Evolutionary conservation across 2,797 vertebrate genomes (phyloP).

Genomic region (Craterocephalus amniculus): DNA sequence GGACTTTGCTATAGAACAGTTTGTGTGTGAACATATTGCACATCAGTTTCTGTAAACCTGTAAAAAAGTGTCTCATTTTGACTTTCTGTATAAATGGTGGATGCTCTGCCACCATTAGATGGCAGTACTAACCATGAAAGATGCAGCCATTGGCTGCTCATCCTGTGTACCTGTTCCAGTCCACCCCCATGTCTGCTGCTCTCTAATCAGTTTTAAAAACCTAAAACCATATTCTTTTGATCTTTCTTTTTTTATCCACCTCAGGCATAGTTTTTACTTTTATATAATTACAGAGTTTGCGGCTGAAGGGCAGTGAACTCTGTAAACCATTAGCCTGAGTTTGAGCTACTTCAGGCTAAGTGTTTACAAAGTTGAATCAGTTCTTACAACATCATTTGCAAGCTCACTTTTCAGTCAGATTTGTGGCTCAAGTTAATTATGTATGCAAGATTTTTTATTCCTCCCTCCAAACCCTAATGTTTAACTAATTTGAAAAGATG

Average conservation of each 20-base stretch:
- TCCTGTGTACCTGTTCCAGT: constrained; percentile 34
- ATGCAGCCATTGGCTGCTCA: neutral
- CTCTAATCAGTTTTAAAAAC: constrained; percentile 33
- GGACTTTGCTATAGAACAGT: constrained; percentile 7
- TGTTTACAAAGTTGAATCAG: constrained; percentile 61
- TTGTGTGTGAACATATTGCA: too few relatives aligned
- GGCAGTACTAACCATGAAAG: constrained; percentile 77
- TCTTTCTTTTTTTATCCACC: neutral
- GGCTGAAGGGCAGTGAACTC: constrained; percentile 59
- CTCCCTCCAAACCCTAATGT: neutral
- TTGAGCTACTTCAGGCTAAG: constrained; percentile 64
- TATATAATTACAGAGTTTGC: constrained; percentile 51
- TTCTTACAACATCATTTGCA: constrained; percentile 37
- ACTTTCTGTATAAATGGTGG: neutral
- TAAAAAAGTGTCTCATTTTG: neutral
- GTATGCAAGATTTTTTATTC: constrained; percentile 1
- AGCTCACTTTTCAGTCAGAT: constrained; percentile 16
- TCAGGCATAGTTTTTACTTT: constrained; percentile 46
- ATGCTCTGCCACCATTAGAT: constrained; percentile 73
- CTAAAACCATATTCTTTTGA: neutral
- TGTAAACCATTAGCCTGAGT: constrained; percentile 70
- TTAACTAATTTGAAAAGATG: constrained; percentile 58
- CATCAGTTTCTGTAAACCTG: neutral
- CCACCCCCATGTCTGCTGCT: constrained; percentile 17
- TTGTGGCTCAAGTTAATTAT: neutral